Conservation (phyloP, 2,888 invertebrate genomes). For the Agonopterix arenella region DNA sequence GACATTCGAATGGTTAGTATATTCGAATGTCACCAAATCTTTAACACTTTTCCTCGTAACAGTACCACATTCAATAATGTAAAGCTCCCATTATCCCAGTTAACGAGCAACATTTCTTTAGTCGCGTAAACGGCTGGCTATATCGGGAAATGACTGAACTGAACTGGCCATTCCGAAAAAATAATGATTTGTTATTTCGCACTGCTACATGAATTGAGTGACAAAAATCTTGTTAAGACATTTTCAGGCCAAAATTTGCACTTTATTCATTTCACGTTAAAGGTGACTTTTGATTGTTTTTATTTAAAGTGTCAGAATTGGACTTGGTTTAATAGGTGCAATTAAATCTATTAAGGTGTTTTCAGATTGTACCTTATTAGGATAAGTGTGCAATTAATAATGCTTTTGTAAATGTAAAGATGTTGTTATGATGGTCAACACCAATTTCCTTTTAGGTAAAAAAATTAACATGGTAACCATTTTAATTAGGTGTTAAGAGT, state of each 20-base stretch:
- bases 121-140: conserved; percentile 36
- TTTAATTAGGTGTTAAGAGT: too few species aligned
- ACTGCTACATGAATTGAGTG: conserved; percentile 34
- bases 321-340: conserved; percentile 49
- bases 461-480: neutral
- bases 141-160: conserved; percentile 43
- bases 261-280: neutral
- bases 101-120: conserved; percentile 67
- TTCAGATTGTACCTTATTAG: neutral
- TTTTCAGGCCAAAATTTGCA: neutral
- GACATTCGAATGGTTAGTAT: too few species aligned
- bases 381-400: neutral
- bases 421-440: neutral
- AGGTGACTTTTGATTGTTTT: neutral
- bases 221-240: conserved; percentile 1
- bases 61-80: conserved; percentile 50
- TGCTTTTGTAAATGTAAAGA: neutral
- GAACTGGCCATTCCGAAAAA: conserved; percentile 49
- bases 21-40: too few species aligned
- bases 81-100: conserved; percentile 58
- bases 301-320: neutral
- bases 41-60: conserved; percentile 26
- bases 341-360: conserved; percentile 54
- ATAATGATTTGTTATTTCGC: conserved; percentile 66
- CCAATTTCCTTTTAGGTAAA: neutral